Evolutionary conservation across 1,140 invertebrate species (phyloP).

Genomic region (Pantala flavescens): DNA sequence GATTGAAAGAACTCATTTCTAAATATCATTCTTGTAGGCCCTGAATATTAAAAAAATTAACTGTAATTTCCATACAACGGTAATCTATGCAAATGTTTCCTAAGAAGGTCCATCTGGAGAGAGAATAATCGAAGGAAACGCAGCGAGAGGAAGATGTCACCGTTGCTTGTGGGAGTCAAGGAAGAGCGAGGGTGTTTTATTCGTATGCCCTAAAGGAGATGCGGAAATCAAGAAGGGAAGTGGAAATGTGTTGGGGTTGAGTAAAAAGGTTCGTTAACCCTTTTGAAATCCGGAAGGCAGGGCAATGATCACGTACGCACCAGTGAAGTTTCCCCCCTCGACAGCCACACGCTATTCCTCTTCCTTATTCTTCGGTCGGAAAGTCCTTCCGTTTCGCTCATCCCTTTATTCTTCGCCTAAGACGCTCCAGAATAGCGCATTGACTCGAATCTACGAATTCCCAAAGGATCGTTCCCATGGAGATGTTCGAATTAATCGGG

Average conservation of each 20-base stretch:
- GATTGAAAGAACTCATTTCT: no score
- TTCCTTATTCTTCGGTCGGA: not conserved
- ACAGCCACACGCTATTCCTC: not conserved
- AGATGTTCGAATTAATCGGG: no score
- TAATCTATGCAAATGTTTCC: no score
- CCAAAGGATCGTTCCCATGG: no score
- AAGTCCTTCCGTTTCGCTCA: not conserved
- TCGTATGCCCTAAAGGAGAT: not conserved
- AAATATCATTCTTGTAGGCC: no score
- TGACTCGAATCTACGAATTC: no score
- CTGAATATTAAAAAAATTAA: no score
- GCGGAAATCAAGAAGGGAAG: not conserved
- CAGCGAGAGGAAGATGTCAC: not conserved
- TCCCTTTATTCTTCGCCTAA: no score
- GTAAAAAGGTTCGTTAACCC: not conserved
- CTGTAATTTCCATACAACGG: no score
- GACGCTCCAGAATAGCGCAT: no score
- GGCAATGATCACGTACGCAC: not conserved
- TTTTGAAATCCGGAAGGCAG: conserved; percentile 5
- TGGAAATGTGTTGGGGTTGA: not conserved
- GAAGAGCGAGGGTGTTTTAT: no score
- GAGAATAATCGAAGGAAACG: not conserved
- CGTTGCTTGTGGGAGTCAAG: not conserved
- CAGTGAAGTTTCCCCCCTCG: not conserved
- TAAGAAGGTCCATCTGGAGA: not conserved